Base-by-base conservation (phyloP, 2,797 vertebrate species). In the Coracias cyanogaster region DNA sequence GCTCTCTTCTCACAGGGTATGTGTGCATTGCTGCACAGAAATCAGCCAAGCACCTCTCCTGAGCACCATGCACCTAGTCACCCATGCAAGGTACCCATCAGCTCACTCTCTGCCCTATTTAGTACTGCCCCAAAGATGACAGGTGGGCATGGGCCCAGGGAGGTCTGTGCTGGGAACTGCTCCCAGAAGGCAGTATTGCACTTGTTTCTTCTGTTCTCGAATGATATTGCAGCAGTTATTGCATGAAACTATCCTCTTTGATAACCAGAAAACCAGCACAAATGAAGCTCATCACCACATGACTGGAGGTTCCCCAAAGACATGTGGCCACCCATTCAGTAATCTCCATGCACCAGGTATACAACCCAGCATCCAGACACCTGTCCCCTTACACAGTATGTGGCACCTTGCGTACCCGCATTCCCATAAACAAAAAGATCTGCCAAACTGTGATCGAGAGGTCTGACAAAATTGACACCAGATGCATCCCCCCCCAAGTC, bases 261-360 rank as follows among this genome's bases (percentile, higher is more conserved):
- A 48, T 19, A 86, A 62, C 22, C 29, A 48, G 29, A 33, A 70
- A 57, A 41, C n/a, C 57, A 82, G 22, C 1, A 7, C 15, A 45
- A 58, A n/a, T 6, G 10, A 16, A n/a, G 57, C 24, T 80, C 28
- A 54, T 25, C 16, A n/a, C 12, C 14, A 11, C 0, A 0, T 0
- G 0, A 26, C 12, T 0, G 3, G 33, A 66, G 25, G n/a, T 29
- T 43, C n/a, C 28, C 22, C n/a, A 26, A 18, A 80, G 28, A 33
- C 73, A 31, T 0, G 4, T 11, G 12, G 37, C 37, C 7, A 21
- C 21, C 19, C 16, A 7, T 49, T 62, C 1, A 0, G 15, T n/a
- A 19, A n/a, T 12, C 43, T 61, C 67, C 24, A 15, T 2, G 18
- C 67, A 35, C 57, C 14, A 15, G 25, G 41, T 0, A 2, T 29